Evolutionary conservation across 2,113 vertebrate species (phyloP), one percentile per base, ranked within the genome.

Genomic region (Hystrix cristata): DNA sequence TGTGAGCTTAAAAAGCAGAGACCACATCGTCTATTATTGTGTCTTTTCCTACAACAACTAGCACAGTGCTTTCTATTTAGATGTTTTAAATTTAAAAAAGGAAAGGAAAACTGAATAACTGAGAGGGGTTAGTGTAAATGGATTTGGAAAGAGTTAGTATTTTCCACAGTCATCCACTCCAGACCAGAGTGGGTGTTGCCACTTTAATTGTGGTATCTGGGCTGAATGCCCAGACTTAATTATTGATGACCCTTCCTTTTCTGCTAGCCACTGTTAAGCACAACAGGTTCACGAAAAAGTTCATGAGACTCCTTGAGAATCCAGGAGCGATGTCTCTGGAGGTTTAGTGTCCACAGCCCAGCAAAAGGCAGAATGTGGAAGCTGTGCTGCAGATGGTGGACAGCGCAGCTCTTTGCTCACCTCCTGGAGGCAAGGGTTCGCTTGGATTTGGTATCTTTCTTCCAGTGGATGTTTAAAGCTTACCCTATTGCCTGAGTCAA

Each of bases 141-240:
- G 14, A 64, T 92, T 90, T 38, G 19, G 51, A 87, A 79, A 88
- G 67, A 65, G 67, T 87, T 86, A 93, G 81, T 48, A 95, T 97
- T 97, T 97, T 91, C 89, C 89, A 92, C 14, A 74, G 46, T 57
- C 15, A 48, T 87, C n/a, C 4, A 19, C 57, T 88, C 62, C 23
- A 81, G 81, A 71, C 34, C 59, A 81, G 57, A 85, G 88, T 88
- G 88, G 93, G 96, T 88, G 91, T 96, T 96, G 65, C 86, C 94
- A 43, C 82, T 92, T 96, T 60, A 85, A 87, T 60, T 31, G 65
- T 84, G 94, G 57, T 79, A 15, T 74, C 62, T 86, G 92, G 95
- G 97, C 85, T 27, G n/a, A 89, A 79, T 78, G 82, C 93, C 93
- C 95, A 72, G 72, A 59, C 95, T 93, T 79, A 85, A 79, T 83